phyloP scores from a whole-genome alignment of 2,888 invertebrate genomes.

The Serripes groenlandicus region DNA sequence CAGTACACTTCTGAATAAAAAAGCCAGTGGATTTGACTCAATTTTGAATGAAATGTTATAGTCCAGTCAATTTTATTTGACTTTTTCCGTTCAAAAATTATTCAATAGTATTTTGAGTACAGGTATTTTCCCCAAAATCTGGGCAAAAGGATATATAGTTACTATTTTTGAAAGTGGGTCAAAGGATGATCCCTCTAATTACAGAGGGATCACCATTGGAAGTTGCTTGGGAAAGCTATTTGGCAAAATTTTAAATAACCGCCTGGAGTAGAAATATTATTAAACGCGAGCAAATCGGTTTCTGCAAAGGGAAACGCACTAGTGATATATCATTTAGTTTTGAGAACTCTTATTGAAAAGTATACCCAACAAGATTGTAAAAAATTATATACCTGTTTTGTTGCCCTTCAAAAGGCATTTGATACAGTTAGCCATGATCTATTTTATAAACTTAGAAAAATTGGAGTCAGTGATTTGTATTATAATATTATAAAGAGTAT shows the following conservation, averaged over 20 bases:
- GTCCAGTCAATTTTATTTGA: too few relatives aligned
- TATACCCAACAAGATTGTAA: neutral
- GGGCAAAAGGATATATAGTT: slow-evolving; percentile 29
- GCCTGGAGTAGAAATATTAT: slow-evolving; percentile 36
- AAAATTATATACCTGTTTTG: slow-evolving; percentile 41
- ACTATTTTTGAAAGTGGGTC: slow-evolving; percentile 41
- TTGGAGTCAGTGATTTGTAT: too few relatives aligned
- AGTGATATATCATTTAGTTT: slow-evolving; percentile 47
- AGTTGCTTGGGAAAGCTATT: slow-evolving; percentile 53
- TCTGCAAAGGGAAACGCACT: slow-evolving; percentile 33
- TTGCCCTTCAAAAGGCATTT: slow-evolving; percentile 37
- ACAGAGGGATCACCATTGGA: slow-evolving; percentile 47
- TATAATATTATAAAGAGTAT: too few relatives aligned
- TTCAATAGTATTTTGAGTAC: slow-evolving; percentile 41
- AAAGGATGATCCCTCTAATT: slow-evolving; percentile 27
- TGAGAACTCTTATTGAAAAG: slow-evolving; percentile 27
- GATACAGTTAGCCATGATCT: too few relatives aligned
- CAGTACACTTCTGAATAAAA: too few relatives aligned
- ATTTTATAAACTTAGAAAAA: too few relatives aligned
- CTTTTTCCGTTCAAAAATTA: too few relatives aligned
- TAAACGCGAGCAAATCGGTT: slow-evolving; percentile 43
- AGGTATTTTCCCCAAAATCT: slow-evolving; percentile 32
- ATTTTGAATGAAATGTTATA: too few relatives aligned
- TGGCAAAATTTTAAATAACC: slow-evolving; percentile 39
- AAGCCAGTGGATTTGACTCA: too few relatives aligned